Evolutionary conservation across 2,888 invertebrate genomes (phyloP).

Genomic region (Synergus japonicus): DNA sequence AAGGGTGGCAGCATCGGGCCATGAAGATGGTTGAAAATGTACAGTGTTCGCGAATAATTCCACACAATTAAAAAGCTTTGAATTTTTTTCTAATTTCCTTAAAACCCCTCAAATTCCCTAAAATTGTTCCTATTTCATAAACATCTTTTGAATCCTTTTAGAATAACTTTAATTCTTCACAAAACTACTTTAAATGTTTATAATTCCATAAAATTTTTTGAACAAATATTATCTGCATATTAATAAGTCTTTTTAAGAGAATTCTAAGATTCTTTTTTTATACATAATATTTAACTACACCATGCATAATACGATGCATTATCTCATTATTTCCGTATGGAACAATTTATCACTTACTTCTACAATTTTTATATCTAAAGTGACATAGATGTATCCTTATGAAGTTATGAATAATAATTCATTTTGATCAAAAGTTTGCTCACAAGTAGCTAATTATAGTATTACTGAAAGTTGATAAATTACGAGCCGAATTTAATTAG

Average conservation of each 20-base stretch:
- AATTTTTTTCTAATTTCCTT: neutral
- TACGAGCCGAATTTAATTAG: neutral
- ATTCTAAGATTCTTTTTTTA: too few relatives aligned
- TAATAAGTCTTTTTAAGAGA: too few relatives aligned
- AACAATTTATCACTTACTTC: neutral
- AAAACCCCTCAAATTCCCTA: too few relatives aligned
- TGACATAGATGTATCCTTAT: neutral
- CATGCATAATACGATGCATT: too few relatives aligned
- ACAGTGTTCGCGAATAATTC: neutral
- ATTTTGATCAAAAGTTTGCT: neutral
- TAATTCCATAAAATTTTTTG: too few relatives aligned
- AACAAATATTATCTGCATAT: too few relatives aligned
- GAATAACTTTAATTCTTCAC: too few relatives aligned
- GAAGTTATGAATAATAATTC: neutral
- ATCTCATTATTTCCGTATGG: neutral
- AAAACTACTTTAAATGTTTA: too few relatives aligned
- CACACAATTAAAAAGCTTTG: slow-evolving; percentile 18
- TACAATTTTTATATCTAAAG: neutral
- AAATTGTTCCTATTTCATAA: too few relatives aligned
- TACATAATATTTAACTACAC: too few relatives aligned
- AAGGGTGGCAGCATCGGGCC: slow-evolving; percentile 14
- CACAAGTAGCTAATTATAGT: neutral
- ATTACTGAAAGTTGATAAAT: neutral
- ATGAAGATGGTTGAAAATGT: slow-evolving; percentile 1
- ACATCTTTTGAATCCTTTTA: too few relatives aligned